These are phyloP conservation scores for Hecatera dysodea DNA, from an alignment of 2,888 invertebrate genomes.

Conservation along the genomic window DNA sequence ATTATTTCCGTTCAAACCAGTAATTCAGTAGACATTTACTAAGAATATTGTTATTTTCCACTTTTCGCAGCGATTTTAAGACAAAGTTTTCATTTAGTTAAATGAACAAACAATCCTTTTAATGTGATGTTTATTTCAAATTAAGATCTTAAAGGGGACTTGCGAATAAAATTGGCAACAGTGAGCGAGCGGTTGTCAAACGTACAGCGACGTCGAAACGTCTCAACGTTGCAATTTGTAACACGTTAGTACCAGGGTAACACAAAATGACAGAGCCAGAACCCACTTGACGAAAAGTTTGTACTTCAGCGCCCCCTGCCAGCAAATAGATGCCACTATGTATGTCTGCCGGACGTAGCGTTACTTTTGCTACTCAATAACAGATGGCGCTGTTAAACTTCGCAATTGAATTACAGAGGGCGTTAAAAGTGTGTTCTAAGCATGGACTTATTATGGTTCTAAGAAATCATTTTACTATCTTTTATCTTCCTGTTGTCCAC, in stretches of 20 bases:
- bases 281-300: background rate
- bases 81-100: background rate
- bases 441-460: background rate
- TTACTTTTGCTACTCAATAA: conserved; percentile 62
- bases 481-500: background rate
- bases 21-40: background rate
- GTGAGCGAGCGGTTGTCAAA: conserved; percentile 68
- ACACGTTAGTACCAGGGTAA: conserved; percentile 82
- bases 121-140: background rate
- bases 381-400: conserved; percentile 66
- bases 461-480: background rate
- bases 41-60: background rate
- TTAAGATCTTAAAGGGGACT: conserved; percentile 20
- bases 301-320: conserved; percentile 70
- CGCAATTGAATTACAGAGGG: conserved; percentile 15
- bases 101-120: background rate
- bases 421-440: background rate
- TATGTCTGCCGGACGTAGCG: background rate
- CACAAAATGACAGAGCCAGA: conserved; percentile 67
- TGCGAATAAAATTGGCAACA: conserved; percentile 76
- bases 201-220: conserved; percentile 71
- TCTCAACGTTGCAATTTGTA: conserved; percentile 90
- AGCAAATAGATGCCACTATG: background rate
- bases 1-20: background rate
- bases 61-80: background rate